Conservation (phyloP, 2,888 invertebrate genomes). For the Microctonus brassicae region DNA sequence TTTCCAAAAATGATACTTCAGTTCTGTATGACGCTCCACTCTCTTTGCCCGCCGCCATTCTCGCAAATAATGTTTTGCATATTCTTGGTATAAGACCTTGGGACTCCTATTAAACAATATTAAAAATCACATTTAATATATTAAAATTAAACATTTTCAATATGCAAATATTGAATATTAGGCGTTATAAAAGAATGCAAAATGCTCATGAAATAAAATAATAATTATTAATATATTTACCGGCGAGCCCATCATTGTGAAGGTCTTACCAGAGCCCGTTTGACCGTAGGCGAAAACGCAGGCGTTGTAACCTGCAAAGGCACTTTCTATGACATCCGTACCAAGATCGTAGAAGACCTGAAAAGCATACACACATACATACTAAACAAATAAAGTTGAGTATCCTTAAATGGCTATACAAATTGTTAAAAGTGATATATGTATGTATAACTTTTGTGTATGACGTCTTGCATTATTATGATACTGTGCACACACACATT, state of each 20-base stretch:
- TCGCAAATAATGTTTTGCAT: constrained; percentile 85
- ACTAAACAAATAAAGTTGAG: neutral
- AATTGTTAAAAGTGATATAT: neutral
- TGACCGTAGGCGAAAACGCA: constrained; percentile 94
- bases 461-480: constrained; percentile 30
- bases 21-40: constrained; percentile 87
- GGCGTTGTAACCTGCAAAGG: constrained; percentile 88
- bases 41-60: constrained; percentile 85
- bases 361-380: constrained; percentile 24
- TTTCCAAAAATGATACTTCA: constrained; percentile 88
- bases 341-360: constrained; percentile 82
- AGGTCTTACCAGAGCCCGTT: constrained; percentile 92
- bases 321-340: constrained; percentile 83
- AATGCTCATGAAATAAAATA: neutral
- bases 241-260: constrained; percentile 90
- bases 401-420: constrained; percentile 28
- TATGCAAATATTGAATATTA: neutral
- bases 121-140: constrained; percentile 31
- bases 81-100: constrained; percentile 89
- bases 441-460: neutral
- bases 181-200: neutral
- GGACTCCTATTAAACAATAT: constrained; percentile 73
- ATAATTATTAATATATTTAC: constrained; percentile 68
- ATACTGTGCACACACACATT: constrained; percentile 22
- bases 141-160: constrained; percentile 44